phyloP scores from a whole-genome alignment of 2,797 vertebrate species.

The Moxostoma hubbsi region DNA sequence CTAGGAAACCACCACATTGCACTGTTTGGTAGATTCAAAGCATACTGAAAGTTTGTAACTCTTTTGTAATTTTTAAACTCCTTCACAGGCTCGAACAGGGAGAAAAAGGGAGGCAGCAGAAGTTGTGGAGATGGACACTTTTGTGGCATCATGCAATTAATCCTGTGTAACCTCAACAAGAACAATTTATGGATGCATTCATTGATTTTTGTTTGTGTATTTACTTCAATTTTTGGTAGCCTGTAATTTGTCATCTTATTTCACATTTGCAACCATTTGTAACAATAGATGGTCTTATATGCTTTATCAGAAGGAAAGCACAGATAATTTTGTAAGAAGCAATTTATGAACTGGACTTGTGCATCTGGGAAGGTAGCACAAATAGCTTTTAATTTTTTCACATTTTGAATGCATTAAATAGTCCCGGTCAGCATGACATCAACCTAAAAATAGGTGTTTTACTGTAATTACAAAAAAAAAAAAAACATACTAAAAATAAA shows the following conservation, averaged over 20 bases:
- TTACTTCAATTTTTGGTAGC: background rate
- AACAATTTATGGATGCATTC: conserved; percentile 46
- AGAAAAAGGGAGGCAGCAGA: conserved; percentile 46
- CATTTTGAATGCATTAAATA: background rate
- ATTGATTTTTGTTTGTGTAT: background rate
- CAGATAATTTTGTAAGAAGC: background rate
- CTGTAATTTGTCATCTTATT: background rate
- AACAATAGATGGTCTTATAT: background rate
- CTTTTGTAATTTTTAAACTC: background rate
- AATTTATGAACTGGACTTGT: too few relatives aligned
- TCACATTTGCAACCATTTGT: background rate
- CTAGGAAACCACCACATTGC: too few relatives aligned
- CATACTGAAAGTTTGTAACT: too few relatives aligned
- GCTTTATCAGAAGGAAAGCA: background rate
- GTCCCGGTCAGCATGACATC: too few relatives aligned
- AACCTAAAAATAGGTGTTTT: background rate
- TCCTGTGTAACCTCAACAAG: conserved; percentile 19
- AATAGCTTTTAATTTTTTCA: too few relatives aligned
- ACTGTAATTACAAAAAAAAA: background rate
- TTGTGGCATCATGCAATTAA: background rate
- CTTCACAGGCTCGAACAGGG: conserved; percentile 44
- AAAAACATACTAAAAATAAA: background rate
- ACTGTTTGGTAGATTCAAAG: too few relatives aligned
- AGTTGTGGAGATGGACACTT: conserved; percentile 53
- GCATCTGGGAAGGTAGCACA: background rate